phyloP scores from a whole-genome alignment of 2,113 vertebrate species.

The Eubucco bourcierii region DNA sequence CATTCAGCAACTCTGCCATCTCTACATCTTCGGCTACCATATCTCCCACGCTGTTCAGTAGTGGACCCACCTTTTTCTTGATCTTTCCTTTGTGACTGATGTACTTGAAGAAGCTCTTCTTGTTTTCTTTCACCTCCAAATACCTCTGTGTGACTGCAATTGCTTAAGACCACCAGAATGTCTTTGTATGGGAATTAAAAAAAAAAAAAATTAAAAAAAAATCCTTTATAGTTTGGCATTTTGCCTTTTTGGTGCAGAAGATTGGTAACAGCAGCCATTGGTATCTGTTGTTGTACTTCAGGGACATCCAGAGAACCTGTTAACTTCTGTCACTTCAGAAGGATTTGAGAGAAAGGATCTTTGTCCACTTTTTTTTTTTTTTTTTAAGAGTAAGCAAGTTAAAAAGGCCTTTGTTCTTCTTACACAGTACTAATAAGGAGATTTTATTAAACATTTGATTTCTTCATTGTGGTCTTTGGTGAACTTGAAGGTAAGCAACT shows the following conservation, averaged over 20 bases:
- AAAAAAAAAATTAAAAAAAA: background rate
- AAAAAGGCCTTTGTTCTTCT: background rate
- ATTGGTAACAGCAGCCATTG: background rate
- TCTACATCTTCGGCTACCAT: too few relatives aligned
- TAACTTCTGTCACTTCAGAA: slow-evolving; percentile 16
- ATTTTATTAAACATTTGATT: background rate
- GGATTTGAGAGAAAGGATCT: background rate
- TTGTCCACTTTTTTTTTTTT: background rate
- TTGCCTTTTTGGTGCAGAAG: background rate
- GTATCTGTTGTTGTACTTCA: slow-evolving; percentile 16
- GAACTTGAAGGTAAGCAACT: background rate
- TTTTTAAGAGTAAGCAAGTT: background rate
- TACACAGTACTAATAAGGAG: background rate
- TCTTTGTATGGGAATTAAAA: background rate
- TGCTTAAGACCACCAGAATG: background rate
- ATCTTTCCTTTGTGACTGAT: too few relatives aligned
- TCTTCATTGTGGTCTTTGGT: background rate
- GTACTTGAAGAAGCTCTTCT: too few relatives aligned
- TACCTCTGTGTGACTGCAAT: background rate
- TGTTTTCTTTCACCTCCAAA: background rate
- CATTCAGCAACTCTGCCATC: too few relatives aligned
- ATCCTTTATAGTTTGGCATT: background rate
- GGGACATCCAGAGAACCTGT: slow-evolving; percentile 2
- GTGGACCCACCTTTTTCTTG: too few relatives aligned
- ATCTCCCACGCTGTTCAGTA: too few relatives aligned